Conservation (phyloP, 2,888 invertebrate species). For the Apocheima hispidaria region DNA sequence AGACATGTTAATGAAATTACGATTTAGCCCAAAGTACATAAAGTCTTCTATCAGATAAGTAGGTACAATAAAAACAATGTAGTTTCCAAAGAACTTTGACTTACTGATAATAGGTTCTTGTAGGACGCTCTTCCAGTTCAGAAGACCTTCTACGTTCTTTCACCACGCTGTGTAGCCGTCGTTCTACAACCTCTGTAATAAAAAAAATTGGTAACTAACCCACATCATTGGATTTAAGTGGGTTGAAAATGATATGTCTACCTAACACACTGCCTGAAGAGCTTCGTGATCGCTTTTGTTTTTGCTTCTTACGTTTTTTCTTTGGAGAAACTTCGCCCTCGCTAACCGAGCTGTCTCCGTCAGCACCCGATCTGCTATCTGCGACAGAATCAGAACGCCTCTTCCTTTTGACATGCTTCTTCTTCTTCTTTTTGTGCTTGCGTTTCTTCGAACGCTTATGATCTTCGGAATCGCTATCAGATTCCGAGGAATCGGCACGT, state of each 20-base stretch:
- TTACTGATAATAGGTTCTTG: conserved; percentile 80
- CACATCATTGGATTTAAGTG: conserved; percentile 9
- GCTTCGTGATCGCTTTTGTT: conserved; percentile 72
- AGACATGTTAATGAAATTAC: not conserved
- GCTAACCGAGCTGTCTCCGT: conserved; percentile 67
- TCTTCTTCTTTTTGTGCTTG: conserved; percentile 84
- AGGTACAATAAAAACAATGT: not conserved
- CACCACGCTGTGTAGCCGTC: conserved; percentile 76
- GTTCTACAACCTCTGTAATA: conserved; percentile 53
- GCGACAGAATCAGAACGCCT: conserved; percentile 68
- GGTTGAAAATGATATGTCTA: conserved; percentile 41
- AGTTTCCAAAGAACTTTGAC: conserved; percentile 39
- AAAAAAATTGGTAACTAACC: not conserved
- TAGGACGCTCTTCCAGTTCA: conserved; percentile 68
- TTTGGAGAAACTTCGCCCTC: conserved; percentile 76
- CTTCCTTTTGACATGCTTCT: conserved; percentile 80
- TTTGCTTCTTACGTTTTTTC: conserved; percentile 79
- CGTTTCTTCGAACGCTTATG: conserved; percentile 77
- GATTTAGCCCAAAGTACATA: not conserved
- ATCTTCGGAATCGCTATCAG: conserved; percentile 75
- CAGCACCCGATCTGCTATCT: conserved; percentile 60
- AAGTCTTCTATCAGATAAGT: not conserved
- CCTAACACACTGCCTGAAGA: conserved; percentile 67
- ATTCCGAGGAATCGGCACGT: conserved; percentile 75
- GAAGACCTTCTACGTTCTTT: conserved; percentile 73